Conservation (phyloP, 37 sponge, comb jelly and placozoan species). For the Hormiphora californensis region DNA sequence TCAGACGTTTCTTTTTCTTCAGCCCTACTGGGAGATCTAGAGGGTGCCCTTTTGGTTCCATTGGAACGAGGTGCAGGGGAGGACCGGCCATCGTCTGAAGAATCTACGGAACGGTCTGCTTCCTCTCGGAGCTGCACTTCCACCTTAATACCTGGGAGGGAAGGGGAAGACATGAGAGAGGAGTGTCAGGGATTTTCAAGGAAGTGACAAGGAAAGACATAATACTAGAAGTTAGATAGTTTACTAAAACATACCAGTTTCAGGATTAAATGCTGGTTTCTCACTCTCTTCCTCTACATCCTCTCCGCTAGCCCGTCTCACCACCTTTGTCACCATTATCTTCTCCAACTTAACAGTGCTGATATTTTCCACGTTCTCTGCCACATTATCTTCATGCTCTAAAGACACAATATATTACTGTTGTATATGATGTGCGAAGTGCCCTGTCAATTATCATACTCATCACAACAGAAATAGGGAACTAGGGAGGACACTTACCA, state of each 20-base stretch:
- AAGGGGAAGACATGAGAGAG: background rate
- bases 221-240: background rate
- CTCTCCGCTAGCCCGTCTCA: background rate
- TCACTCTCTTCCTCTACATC: background rate
- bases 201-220: background rate
- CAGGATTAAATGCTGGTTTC: too few relatives aligned
- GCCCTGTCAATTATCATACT: too few relatives aligned
- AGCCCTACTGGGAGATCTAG: background rate
- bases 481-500: too few relatives aligned
- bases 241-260: too few relatives aligned
- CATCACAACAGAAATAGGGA: too few relatives aligned
- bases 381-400: background rate
- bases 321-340: too few relatives aligned
- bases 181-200: background rate
- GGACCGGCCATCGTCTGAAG: background rate
- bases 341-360: background rate
- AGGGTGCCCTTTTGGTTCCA: background rate
- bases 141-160: constrained; percentile 5
- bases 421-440: too few relatives aligned
- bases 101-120: background rate
- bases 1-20: background rate
- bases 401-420: too few relatives aligned
- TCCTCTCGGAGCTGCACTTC: constrained; percentile 4
- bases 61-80: too few relatives aligned
- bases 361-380: background rate